Base-by-base conservation (phyloP, 2,113 vertebrate species). In the Cebidichthys violaceus region DNA sequence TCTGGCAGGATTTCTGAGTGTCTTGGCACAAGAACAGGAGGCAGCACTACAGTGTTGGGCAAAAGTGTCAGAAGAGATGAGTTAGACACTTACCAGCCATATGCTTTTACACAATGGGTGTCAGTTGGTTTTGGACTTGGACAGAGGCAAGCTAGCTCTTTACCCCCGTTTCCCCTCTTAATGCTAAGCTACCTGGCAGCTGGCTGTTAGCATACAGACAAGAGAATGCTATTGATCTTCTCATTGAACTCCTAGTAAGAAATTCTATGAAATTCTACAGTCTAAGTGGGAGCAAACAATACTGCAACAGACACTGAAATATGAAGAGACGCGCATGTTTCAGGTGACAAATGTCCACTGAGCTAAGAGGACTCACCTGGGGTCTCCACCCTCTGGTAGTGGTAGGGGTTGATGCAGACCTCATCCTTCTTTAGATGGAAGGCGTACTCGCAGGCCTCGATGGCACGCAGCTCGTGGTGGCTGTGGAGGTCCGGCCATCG, bases 351-450 rank as follows among this genome's bases (percentile, higher is more conserved):
- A 67, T 1, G 54, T 29, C 4, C 33, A 31, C 15, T 27, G 27
- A 22, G 57, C 20, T 1, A 15, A 27, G 54, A 62, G 0, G 11
- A 39, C 93, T 93, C 95, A 99, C 98, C 98, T 97, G 98, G 98
- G 27, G 98, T 99, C 93, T 99, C 98, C 94, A 99, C 97, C 95
- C 98, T 97, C 94, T 99, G 98, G 94, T 99, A 99, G 95, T 99
- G 98, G 94, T 99, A 99, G 65, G 98, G 98, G 90, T 99, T 99
- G 94, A 99, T 97, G 94, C 98, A 99, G 50, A 99, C 98, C 95
- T 99, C 98, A 86, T 99, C 98, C 96, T 99, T 99, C 95, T 99
- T 99, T 94, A 99, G 97, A 92, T 98, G 98, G 96, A 99, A 99
- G 94, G 98, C 97, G 91, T 98, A 99, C 96, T 99, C 97, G 90